Evolutionary conservation across 2,888 invertebrate genomes (phyloP), one percentile per base, ranked within the genome.

Genomic region (Epinotia demarniana): DNA sequence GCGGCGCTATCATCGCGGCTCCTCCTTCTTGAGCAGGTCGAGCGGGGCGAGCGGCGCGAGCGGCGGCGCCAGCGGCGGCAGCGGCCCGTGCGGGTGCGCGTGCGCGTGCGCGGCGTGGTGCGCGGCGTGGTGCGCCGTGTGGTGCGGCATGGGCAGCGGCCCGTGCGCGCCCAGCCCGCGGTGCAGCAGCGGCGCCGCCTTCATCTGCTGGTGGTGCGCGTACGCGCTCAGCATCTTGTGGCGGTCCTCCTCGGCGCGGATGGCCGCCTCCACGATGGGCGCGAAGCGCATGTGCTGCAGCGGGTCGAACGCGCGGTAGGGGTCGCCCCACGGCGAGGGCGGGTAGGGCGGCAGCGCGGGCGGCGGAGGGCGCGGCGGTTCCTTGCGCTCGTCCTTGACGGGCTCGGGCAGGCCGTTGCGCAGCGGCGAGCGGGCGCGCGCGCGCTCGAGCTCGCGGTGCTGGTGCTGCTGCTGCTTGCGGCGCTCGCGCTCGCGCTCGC

Each of bases 231-330:
- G 95, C 85, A 97, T 95, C 90, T 97, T 97, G 60, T 96, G 96
- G 77, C 97, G 95, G 87, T 97, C 96, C 83, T 97, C 97, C 85
- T 97, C 97, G 63, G 96, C 96, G 73, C 97, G 95, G 85, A 96
- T 95, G 23, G 97, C 97, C 16, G 96, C 97, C 82, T 97, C 97
- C 93, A 97, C 96, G 49, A 97, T 92, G 23, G 97, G 97, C 87
- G 97, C 97, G 88, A 97, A 97, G 73, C 97, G 95, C 88, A 96
- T 92, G 87, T 94, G 93, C 82, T 93, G 93, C 79, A 97, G 94
- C 58, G 96, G 96, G 86, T 96, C 96, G 88, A 96, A 97, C 46
- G 95, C 94, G 71, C 96, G 95, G 92, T 96, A 97, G 13, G 96
- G 96, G 88, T 96, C 66, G 66, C 66, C 96, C 95, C 95, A 95